These are phyloP conservation scores for Clavelina lepadiformis DNA, from an alignment of 23 tunicate genomes.

Conservation along the genomic window DNA sequence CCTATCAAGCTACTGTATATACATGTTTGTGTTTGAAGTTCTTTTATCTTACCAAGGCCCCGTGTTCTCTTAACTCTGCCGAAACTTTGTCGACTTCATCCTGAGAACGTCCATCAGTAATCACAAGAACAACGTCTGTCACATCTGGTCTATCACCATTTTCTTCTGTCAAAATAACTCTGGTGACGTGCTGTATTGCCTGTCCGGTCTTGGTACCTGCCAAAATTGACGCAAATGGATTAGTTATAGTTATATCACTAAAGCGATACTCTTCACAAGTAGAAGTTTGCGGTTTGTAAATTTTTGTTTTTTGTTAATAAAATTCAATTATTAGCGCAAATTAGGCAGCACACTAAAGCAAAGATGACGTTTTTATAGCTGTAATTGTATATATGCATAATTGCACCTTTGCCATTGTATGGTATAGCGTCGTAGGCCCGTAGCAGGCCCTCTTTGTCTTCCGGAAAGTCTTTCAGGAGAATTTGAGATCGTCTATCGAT, in stretches of 20 bases:
- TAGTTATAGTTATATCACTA: too few relatives aligned
- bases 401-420: slow-evolving; percentile 11
- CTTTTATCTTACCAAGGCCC: slow-evolving; percentile 3
- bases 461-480: slow-evolving; percentile 3
- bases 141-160: slow-evolving; percentile 21
- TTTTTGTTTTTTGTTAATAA: too few relatives aligned
- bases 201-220: slow-evolving; percentile 17
- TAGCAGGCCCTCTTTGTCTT: slow-evolving; percentile 4
- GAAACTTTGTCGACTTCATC: slow-evolving; percentile 5
- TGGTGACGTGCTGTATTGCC: slow-evolving; percentile 3
- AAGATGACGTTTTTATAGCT: too few relatives aligned
- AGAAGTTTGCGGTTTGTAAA: too few relatives aligned
- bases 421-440: slow-evolving; percentile 6
- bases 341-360: too few relatives aligned
- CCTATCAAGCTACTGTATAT: too few relatives aligned
- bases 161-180: neutral
- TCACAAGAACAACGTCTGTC: slow-evolving; percentile 5
- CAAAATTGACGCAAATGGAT: neutral
- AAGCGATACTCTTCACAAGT: too few relatives aligned
- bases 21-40: neutral
- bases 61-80: neutral
- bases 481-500: slow-evolving; percentile 1
- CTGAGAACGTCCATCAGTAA: slow-evolving; percentile 18
- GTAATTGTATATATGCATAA: too few relatives aligned
- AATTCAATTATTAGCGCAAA: too few relatives aligned